Conservation (phyloP, 1,140 invertebrate genomes). For the Monomorium pharaonis region DNA sequence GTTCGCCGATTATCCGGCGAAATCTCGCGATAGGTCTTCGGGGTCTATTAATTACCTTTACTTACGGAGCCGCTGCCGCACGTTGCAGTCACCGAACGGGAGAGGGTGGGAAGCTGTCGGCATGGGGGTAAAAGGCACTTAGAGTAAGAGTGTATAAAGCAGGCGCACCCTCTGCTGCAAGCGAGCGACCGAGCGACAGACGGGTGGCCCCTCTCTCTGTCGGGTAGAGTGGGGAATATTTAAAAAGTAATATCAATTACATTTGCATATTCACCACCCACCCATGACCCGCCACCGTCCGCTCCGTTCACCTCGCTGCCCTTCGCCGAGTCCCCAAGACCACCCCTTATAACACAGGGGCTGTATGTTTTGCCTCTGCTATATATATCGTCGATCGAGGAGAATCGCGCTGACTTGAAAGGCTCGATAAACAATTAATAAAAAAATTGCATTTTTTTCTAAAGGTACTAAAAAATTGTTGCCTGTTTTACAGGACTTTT, state of each 20-base stretch:
- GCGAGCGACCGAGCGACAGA: conserved; percentile 77
- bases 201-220: conserved; percentile 71
- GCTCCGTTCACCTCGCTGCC: conserved; percentile 41
- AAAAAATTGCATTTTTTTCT: background rate
- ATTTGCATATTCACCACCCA: conserved; percentile 84
- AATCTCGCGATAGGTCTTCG: conserved; percentile 76
- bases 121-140: conserved; percentile 81
- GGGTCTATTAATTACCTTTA: conserved; percentile 83
- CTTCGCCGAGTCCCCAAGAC: conserved; percentile 40
- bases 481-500: background rate
- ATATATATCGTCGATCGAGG: conserved; percentile 34
- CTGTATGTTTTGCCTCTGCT: conserved; percentile 49
- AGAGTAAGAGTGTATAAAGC: conserved; percentile 78
- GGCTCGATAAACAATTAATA: conserved; percentile 34
- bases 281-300: conserved; percentile 74
- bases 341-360: conserved; percentile 57
- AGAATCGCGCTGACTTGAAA: conserved; percentile 12
- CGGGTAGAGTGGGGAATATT: conserved; percentile 83
- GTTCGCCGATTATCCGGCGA: conserved; percentile 71
- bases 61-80: conserved; percentile 57
- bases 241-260: conserved; percentile 86
- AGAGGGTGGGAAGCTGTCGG: conserved; percentile 48
- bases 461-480: background rate
- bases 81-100: conserved; percentile 34
- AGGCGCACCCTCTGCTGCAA: conserved; percentile 76